Evolutionary conservation across 2,888 invertebrate species (phyloP), one percentile per base, ranked within the genome.

Genomic region (Mesopsocus fuscifrons): DNA sequence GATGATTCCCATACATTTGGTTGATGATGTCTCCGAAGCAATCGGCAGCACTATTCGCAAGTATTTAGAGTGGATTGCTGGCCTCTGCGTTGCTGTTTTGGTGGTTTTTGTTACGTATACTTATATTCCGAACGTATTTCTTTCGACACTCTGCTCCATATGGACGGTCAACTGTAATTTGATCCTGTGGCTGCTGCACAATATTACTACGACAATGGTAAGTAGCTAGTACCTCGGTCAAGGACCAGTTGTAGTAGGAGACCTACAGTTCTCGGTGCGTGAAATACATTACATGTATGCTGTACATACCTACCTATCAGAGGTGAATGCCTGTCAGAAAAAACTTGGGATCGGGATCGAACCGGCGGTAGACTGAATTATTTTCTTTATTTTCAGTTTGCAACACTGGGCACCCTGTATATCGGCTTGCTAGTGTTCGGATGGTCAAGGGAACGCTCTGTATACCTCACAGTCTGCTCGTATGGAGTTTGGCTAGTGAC

Each of bases 401-500:
- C 72, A 49, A 64, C 75, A 13, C 57, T 82, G 50, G 62, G 79
- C 9, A 53, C 74, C 13, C 72, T 74, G 8, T 89, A 89, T 55
- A 52, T 84, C 16, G 66, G 77, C 17, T 63, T 77, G 35, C 69
- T 88, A 1, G 71, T 74, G 49, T 63, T 80, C 41, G 65, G 78
- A 50, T 91, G 89, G 89, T 76, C 68, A 26, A 76, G 77, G 1
- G 66, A 74, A 47, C 74, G 77, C 47, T 72, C 74, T 15, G 61
- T 62, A 4, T 62, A 68, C 43, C 78, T 83, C 54, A 71, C 77
- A 32, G 67, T 74, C 41, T 70, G 73, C 8, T 77, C 88, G 0
- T 74, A 75, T 49, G 60, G 70, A 1, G 59, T 82, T 17, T 91
- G 89, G 89, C 61, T 83, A 11, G 64, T 81, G 3, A 60, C 83